Evolutionary conservation across 2,888 invertebrate species (phyloP).

Genomic region (Chalcosyrphus nemorum): DNA sequence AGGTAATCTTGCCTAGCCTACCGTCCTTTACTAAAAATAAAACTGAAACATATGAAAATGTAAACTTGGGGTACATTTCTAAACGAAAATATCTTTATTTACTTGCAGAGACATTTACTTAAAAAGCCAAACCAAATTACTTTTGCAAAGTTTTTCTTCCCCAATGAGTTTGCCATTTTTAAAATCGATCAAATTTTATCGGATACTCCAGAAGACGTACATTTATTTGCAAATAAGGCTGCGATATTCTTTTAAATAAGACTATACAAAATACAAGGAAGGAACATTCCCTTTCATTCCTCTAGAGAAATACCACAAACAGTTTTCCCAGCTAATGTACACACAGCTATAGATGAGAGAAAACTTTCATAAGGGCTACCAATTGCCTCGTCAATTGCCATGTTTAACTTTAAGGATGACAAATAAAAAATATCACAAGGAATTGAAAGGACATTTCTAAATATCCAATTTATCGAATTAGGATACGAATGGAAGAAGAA

Average conservation of each 20-base stretch:
- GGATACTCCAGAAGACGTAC: background rate
- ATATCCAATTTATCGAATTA: constrained; percentile 36
- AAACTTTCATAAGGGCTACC: constrained; percentile 7
- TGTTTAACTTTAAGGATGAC: constrained; percentile 5
- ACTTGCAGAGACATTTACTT: background rate
- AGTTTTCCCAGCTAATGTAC: background rate
- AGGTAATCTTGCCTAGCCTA: too few relatives aligned
- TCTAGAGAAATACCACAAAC: background rate
- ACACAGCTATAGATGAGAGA: background rate
- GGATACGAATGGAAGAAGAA: constrained; percentile 12
- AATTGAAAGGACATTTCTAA: constrained; percentile 4
- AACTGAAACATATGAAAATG: background rate
- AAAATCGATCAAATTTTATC: background rate
- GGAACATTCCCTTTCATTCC: background rate
- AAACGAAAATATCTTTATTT: background rate
- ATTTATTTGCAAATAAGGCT: background rate
- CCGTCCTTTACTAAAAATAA: too few relatives aligned
- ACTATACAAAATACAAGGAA: background rate
- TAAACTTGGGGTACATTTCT: background rate
- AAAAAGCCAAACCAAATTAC: background rate
- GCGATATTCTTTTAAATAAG: background rate
- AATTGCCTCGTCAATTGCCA: constrained; percentile 5
- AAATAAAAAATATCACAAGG: constrained; percentile 7
- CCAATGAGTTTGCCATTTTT: background rate
- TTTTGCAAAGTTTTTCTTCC: background rate